phyloP scores from a whole-genome alignment of 1,140 invertebrate species.

The Anoplolepis gracilipes region DNA sequence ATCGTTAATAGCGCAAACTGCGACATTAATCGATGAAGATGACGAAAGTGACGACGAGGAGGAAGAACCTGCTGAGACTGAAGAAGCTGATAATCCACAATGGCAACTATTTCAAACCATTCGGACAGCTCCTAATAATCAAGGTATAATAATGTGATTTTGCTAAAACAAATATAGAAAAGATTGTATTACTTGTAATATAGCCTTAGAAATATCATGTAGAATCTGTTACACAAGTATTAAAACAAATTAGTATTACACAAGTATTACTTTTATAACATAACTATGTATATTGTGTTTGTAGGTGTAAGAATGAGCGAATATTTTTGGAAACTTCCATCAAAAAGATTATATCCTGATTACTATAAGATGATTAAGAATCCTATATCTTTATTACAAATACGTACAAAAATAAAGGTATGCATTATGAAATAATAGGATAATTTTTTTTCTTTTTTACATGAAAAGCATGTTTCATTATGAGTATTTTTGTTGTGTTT shows the following conservation, averaged over 20 bases:
- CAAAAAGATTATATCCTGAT: conserved; percentile 96
- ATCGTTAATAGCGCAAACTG: conserved; percentile 85
- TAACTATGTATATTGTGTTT: neutral
- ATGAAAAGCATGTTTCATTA: conserved; percentile 24
- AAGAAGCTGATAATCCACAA: conserved; percentile 90
- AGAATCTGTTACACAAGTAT: no score
- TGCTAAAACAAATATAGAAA: neutral
- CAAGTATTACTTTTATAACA: neutral
- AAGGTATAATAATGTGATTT: conserved; percentile 84
- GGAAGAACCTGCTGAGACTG: conserved; percentile 88
- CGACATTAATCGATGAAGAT: conserved; percentile 85
- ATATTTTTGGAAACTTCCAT: conserved; percentile 97
- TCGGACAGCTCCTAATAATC: conserved; percentile 89
- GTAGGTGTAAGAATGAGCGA: conserved; percentile 91
- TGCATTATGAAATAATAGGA: conserved; percentile 7
- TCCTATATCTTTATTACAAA: conserved; percentile 97
- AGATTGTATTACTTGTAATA: neutral
- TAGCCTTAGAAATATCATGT: no score
- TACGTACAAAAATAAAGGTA: conserved; percentile 95
- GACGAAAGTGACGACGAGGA: conserved; percentile 89
- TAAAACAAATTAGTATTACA: neutral
- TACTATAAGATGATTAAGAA: conserved; percentile 99
- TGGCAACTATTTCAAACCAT: conserved; percentile 94
- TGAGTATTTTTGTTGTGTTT: neutral
- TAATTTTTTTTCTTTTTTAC: no score